Evolutionary conservation across 2,113 vertebrate genomes (phyloP).

Genomic region (Trinectes maculatus): DNA sequence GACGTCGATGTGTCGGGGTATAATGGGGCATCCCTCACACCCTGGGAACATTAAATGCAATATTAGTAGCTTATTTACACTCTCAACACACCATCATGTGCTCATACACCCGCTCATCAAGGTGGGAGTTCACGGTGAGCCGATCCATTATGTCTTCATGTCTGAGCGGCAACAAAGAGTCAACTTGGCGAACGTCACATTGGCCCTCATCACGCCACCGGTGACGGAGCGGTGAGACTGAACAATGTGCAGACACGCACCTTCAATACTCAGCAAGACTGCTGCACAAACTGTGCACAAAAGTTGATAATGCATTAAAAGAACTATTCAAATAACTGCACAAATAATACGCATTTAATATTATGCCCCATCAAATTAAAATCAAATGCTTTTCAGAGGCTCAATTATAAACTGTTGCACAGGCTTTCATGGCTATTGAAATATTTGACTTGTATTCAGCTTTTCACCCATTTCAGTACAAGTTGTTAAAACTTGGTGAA

Average conservation of each 20-base stretch:
- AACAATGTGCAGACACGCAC: conserved; percentile 2
- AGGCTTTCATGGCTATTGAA: conserved; percentile 40
- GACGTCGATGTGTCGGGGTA: not conserved
- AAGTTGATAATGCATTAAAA: conserved; percentile 60
- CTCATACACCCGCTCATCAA: conserved; percentile 68
- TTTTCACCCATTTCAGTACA: conserved; percentile 40
- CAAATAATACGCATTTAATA: conserved; percentile 54
- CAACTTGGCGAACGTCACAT: conserved; percentile 58
- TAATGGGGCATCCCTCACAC: conserved; percentile 12
- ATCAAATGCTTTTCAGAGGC: conserved; percentile 32
- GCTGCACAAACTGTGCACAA: conserved; percentile 52
- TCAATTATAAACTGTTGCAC: conserved; percentile 15
- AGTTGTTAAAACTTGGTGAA: conserved; percentile 52
- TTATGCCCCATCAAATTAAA: conserved; percentile 54
- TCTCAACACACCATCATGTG: conserved; percentile 2
- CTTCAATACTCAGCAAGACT: conserved; percentile 35
- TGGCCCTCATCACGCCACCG: conserved; percentile 40
- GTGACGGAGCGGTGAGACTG: conserved; percentile 10
- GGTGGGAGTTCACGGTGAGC: conserved; percentile 76
- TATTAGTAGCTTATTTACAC: conserved; percentile 15
- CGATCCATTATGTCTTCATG: conserved; percentile 74
- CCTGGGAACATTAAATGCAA: conserved; percentile 29
- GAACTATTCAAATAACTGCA: conserved; percentile 54
- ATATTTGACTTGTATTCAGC: conserved; percentile 41
- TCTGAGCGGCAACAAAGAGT: conserved; percentile 67